A percentile compares a stretch with the other conserved stretches of the same genome.
Evolutionary conservation across 2,888 invertebrate genomes (phyloP).

Genomic region (Hartigia nigra): DNA sequence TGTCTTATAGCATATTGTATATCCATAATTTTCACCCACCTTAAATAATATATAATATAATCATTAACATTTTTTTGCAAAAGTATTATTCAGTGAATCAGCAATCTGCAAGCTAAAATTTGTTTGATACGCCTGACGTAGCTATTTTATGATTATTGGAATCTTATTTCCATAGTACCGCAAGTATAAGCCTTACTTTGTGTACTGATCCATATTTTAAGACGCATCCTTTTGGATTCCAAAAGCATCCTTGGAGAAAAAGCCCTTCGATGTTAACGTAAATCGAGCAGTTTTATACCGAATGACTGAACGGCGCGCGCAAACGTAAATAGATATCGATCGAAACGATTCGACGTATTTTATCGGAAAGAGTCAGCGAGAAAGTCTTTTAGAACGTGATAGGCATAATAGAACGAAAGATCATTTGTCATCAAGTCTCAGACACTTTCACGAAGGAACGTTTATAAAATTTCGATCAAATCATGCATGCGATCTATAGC

Average conservation of each 20-base stretch:
- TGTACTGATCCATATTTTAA: not conserved
- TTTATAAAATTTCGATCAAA: not conserved
- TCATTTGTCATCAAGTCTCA: not conserved
- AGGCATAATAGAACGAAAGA: not conserved
- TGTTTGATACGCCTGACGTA: not conserved
- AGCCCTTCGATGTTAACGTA: not conserved
- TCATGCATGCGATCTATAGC: not conserved
- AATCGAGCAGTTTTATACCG: not conserved
- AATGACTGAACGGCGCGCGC: not conserved
- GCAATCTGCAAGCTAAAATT: not conserved
- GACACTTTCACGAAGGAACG: not conserved
- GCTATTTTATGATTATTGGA: not conserved
- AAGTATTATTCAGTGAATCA: not conserved
- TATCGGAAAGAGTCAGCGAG: not conserved
- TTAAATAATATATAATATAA: not conserved
- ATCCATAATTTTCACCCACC: not conserved
- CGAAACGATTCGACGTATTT: not conserved
- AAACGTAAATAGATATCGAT: not conserved
- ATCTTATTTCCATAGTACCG: not conserved
- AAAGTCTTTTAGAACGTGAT: not conserved
- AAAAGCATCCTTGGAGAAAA: not conserved
- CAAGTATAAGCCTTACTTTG: not conserved
- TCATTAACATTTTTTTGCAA: not conserved
- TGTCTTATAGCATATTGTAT: not conserved
- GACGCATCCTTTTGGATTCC: not conserved